phyloP scores from a whole-genome alignment of 2,113 vertebrate species.

The Psammodynastes pulverulentus region DNA sequence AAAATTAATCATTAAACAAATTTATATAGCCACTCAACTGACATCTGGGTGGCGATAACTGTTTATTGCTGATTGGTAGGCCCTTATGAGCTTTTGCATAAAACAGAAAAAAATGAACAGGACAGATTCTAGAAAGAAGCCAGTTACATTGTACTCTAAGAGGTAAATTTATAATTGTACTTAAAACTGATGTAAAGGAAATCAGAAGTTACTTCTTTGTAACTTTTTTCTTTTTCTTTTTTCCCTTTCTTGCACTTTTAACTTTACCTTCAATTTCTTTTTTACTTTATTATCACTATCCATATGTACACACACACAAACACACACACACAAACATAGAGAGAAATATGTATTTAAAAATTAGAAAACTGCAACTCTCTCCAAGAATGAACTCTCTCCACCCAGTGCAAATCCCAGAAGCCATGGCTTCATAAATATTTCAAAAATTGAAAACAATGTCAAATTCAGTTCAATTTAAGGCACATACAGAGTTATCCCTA shows the following conservation, averaged over 20 bases:
- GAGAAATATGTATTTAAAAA: neutral
- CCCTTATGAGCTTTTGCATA: neutral
- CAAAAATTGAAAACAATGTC: neutral
- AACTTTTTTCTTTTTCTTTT: neutral
- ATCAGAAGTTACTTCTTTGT: neutral
- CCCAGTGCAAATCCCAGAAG: rapidly evolving
- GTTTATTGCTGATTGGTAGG: neutral
- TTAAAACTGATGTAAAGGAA: neutral
- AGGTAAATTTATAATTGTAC: neutral
- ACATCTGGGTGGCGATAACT: neutral
- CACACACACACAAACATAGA: neutral
- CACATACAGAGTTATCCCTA: neutral
- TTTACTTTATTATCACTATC: neutral
- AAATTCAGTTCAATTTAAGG: neutral
- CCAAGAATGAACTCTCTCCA: neutral
- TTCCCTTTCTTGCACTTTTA: neutral
- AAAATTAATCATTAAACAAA: neutral
- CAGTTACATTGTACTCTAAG: neutral
- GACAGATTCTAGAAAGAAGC: neutral
- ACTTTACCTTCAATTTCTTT: neutral
- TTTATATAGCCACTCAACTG: neutral
- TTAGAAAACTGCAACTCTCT: neutral
- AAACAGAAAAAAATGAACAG: neutral
- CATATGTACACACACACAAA: neutral
- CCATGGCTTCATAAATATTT: neutral